phyloP scores from a whole-genome alignment of 2,888 invertebrate species.

The Trypoxylon attenuatum region DNA sequence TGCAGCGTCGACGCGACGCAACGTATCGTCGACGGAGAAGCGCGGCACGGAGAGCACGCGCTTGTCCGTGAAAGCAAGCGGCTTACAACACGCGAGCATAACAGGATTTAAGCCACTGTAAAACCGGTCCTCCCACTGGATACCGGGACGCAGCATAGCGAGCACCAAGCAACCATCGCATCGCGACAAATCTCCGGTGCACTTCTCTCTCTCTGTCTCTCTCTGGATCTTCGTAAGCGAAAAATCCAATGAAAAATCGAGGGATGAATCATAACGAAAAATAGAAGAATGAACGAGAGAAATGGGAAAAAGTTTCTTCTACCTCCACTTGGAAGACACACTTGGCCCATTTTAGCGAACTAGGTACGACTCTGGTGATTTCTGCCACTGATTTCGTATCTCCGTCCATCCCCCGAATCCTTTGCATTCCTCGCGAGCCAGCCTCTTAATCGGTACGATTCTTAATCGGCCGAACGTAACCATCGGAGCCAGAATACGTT shows the following conservation, averaged over 20 bases:
- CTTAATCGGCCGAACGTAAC: not conserved
- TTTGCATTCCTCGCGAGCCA: slow-evolving; percentile 34
- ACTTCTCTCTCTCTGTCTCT: too few relatives aligned
- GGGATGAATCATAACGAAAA: too few relatives aligned
- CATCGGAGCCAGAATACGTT: not conserved
- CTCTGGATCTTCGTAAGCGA: slow-evolving; percentile 26
- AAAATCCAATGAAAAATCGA: slow-evolving; percentile 28
- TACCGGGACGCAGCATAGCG: slow-evolving; percentile 16
- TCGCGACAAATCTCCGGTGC: slow-evolving; percentile 53
- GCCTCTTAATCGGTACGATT: not conserved
- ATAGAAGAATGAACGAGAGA: too few relatives aligned
- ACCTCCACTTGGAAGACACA: too few relatives aligned
- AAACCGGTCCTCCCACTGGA: slow-evolving; percentile 61
- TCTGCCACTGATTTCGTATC: not conserved
- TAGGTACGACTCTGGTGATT: not conserved
- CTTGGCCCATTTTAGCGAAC: not conserved
- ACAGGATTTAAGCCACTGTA: slow-evolving; percentile 61
- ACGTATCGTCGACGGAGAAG: not conserved
- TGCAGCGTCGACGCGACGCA: not conserved
- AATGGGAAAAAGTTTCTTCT: not conserved
- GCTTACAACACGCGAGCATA: slow-evolving; percentile 49
- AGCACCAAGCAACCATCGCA: slow-evolving; percentile 34
- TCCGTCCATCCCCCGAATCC: slow-evolving; percentile 21
- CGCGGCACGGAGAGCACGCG: slow-evolving; percentile 1
- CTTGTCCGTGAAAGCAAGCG: slow-evolving; percentile 52